Percentiles rank a stretch among this genome's conserved stretches.
These are phyloP conservation scores for Lacerta viridis DNA, from an alignment of 2,797 vertebrate species.

Conservation along the genomic window DNA sequence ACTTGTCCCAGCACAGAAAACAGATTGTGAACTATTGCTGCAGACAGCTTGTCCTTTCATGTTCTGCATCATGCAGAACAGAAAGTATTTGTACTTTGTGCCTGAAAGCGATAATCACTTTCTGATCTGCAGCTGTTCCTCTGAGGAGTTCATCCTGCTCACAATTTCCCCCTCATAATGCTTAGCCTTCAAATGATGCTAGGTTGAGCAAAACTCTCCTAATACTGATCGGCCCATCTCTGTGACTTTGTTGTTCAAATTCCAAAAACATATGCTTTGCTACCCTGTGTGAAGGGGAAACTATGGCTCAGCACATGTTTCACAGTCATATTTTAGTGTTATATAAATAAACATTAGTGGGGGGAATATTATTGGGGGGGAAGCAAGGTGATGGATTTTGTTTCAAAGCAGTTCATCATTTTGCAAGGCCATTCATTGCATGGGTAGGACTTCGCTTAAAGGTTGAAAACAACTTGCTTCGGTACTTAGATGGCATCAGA, in stretches of 20 bases:
- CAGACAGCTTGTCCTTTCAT: neutral
- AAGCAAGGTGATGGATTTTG: constrained; percentile 5
- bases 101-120: neutral
- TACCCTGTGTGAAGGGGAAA: neutral
- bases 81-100: neutral
- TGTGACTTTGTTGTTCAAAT: neutral
- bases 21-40: neutral
- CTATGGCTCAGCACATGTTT: neutral
- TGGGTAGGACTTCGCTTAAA: constrained; percentile 18
- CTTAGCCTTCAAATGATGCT: neutral
- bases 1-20: neutral
- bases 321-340: neutral
- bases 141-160: neutral
- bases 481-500: constrained; percentile 16
- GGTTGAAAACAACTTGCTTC: constrained; percentile 20
- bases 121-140: constrained; percentile 2
- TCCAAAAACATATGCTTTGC: neutral
- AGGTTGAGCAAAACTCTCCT: neutral
- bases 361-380: constrained; percentile 6
- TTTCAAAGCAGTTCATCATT: constrained; percentile 7
- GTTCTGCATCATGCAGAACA: neutral
- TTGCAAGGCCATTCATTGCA: constrained; percentile 23
- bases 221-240: no score
- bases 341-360: neutral
- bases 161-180: neutral